phyloP scores from a whole-genome alignment of 92 coral and sea anemone genomes.

The Scolanthus callimorphus region DNA sequence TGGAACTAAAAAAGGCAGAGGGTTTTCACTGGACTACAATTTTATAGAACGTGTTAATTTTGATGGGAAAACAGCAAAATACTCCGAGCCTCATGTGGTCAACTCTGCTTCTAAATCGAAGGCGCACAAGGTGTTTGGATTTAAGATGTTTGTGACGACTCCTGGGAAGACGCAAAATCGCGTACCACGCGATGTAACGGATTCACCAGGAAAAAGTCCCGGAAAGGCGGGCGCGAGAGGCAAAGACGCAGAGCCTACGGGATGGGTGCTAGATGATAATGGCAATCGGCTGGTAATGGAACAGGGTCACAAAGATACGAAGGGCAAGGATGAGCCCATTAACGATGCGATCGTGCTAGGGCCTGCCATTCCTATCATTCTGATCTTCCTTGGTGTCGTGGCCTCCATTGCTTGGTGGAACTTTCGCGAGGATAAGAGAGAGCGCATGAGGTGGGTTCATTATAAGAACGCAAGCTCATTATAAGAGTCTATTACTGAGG shows the following conservation, averaged over 20 bases:
- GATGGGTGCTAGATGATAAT: slow-evolving; percentile 5
- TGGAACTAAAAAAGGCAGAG: slow-evolving; percentile 13
- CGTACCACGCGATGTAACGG: neutral
- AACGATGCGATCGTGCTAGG: slow-evolving; percentile 71
- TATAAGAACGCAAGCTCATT: too few species aligned
- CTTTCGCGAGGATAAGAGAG: slow-evolving; percentile 54
- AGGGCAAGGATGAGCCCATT: slow-evolving; percentile 43
- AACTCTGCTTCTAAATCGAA: neutral
- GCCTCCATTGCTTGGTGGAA: slow-evolving; percentile 86
- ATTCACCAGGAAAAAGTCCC: neutral
- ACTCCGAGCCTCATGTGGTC: neutral
- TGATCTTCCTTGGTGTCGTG: slow-evolving; percentile 73
- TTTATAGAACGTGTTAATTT: neutral
- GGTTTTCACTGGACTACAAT: slow-evolving; percentile 33
- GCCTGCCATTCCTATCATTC: slow-evolving; percentile 67
- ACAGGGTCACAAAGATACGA: slow-evolving; percentile 9
- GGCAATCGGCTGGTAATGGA: slow-evolving; percentile 11
- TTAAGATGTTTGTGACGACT: too few species aligned
- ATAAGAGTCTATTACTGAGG: too few species aligned
- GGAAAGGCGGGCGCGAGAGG: too few species aligned
- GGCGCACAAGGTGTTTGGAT: neutral
- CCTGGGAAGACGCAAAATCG: neutral
- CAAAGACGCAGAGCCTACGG: too few species aligned
- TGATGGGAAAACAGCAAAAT: neutral
- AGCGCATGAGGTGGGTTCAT: slow-evolving; percentile 79